Evolutionary conservation across 2,113 vertebrate species (phyloP).

Genomic region (Agapornis roseicollis): DNA sequence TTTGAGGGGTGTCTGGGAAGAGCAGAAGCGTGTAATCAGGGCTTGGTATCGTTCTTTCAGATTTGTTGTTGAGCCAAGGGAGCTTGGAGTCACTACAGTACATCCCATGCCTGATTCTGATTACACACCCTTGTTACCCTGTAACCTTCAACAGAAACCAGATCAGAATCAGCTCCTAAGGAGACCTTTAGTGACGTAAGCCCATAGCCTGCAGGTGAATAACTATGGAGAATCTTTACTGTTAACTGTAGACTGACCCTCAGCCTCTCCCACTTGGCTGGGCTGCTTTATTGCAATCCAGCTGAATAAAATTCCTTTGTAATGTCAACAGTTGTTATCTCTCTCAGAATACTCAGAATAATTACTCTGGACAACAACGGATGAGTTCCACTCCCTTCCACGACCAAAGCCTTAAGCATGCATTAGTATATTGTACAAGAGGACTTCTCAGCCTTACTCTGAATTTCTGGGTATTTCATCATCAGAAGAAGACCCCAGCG

Average conservation of each 20-base stretch:
- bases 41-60: neutral
- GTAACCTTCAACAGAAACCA: neutral
- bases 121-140: neutral
- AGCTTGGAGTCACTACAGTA: neutral
- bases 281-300: conserved; percentile 7
- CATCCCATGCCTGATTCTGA: neutral
- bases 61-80: neutral
- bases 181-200: conserved; percentile 10
- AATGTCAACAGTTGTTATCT: neutral
- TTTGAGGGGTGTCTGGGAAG: neutral
- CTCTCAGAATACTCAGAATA: neutral
- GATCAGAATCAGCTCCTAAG: conserved; percentile 43
- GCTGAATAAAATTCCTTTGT: conserved; percentile 33
- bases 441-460: conserved; percentile 57
- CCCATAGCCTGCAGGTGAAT: conserved; percentile 1
- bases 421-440: neutral
- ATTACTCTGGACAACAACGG: neutral
- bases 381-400: conserved; percentile 10
- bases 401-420: neutral
- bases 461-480: conserved; percentile 76
- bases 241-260: neutral
- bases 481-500: conserved; percentile 73
- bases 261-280: conserved; percentile 20
- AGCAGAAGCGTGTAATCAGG: neutral
- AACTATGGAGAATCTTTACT: neutral